Percentiles rank a stretch among this genome's conserved stretches.
Evolutionary conservation across 2,888 invertebrate genomes (phyloP).

Genomic region (Pyrgus malvae): DNA sequence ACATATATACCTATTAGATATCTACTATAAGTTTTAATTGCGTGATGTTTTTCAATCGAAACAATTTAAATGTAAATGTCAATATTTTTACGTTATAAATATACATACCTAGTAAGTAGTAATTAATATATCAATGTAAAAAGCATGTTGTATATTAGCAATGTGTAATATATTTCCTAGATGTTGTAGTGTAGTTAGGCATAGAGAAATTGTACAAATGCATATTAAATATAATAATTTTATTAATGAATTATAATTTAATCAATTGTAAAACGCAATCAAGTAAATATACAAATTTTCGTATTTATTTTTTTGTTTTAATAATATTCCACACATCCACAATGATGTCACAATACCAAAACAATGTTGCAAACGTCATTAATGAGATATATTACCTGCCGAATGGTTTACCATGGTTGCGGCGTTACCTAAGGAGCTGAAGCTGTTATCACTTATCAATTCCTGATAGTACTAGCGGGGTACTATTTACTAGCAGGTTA

Average conservation of each 20-base stretch:
- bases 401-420: no score
- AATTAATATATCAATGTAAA: conserved; percentile 68
- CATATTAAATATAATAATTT: conserved; percentile 75
- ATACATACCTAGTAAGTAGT: conserved; percentile 46
- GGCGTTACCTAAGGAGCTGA: no score
- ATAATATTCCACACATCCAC: no score
- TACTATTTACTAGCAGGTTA: no score
- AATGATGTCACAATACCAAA: no score
- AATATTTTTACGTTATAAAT: conserved; percentile 62
- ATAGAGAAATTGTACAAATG: conserved; percentile 81
- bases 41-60: conserved; percentile 46
- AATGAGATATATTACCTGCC: no score
- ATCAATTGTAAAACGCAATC: conserved; percentile 80
- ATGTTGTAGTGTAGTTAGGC: conserved; percentile 74
- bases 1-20: no score
- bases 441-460: no score
- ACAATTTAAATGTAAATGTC: conserved; percentile 36
- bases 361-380: no score
- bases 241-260: conserved; percentile 72
- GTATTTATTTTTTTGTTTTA: conserved; percentile 44
- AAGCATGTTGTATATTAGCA: conserved; percentile 76
- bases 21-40: no score
- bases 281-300: conserved; percentile 80
- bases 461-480: no score
- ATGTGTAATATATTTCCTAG: conserved; percentile 76